Conservation (phyloP, 2,113 vertebrate genomes). For the Cervus canadensis region DNA sequence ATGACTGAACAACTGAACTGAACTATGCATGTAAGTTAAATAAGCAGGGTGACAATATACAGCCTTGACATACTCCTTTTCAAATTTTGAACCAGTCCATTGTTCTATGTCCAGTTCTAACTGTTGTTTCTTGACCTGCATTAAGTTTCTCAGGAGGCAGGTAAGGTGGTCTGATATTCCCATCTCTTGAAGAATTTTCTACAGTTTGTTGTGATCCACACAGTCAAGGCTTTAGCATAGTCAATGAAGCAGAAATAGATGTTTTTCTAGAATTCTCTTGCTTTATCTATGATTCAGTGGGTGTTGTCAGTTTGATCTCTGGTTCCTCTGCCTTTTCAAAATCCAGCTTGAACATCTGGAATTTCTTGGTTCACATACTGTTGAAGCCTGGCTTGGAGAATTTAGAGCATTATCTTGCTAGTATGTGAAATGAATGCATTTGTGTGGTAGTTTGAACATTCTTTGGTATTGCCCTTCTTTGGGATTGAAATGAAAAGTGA, state of each 20-base stretch:
- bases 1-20: neutral
- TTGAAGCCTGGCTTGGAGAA: neutral
- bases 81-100: neutral
- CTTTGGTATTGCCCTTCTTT: neutral
- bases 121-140: neutral
- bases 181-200: neutral
- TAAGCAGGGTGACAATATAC: neutral
- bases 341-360: neutral
- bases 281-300: neutral
- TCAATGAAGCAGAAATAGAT: neutral
- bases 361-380: neutral
- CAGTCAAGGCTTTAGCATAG: neutral
- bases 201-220: neutral
- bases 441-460: neutral
- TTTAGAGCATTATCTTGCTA: neutral
- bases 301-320: neutral
- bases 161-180: neutral
- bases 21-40: neutral
- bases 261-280: neutral
- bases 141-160: neutral
- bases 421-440: neutral
- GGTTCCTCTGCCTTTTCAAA: neutral
- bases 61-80: neutral
- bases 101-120: neutral
- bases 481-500: neutral